These are phyloP conservation scores for Petrocephalus schoutedeni DNA, from an alignment of 2,797 vertebrate genomes.

Conservation along the genomic window DNA sequence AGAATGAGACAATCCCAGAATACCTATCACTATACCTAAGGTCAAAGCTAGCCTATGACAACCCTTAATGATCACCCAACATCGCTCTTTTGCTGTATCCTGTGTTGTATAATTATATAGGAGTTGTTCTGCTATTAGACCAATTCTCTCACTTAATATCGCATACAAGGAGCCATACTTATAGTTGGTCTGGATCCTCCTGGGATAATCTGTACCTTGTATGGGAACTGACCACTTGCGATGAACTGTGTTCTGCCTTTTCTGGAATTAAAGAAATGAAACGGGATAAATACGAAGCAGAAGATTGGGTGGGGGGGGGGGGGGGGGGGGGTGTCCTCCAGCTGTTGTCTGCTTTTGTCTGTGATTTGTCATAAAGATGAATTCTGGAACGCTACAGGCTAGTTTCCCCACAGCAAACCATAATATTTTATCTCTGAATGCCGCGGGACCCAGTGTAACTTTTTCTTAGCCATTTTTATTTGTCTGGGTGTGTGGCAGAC, in stretches of 20 bases:
- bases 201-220: not conserved
- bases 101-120: not conserved
- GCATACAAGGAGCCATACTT: not conserved
- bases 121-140: not conserved
- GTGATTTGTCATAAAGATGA: constrained; percentile 50
- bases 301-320: constrained; percentile 38
- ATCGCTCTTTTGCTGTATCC: not conserved
- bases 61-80: not conserved
- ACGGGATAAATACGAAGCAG: constrained; percentile 1
- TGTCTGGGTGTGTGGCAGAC: not conserved
- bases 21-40: not conserved
- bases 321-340: not conserved
- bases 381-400: constrained; percentile 37
- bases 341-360: not conserved
- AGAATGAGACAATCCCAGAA: not conserved
- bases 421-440: constrained; percentile 23
- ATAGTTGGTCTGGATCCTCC: not conserved
- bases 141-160: not conserved
- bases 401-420: constrained; percentile 13
- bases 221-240: not conserved
- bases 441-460: constrained; percentile 24
- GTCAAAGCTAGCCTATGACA: not conserved
- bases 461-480: constrained; percentile 20
- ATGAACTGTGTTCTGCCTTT: not conserved
- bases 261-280: not conserved